Percentiles rank a stretch among this genome's conserved stretches.
These are phyloP conservation scores for Cryptocephalus moraei DNA, from an alignment of 2,888 invertebrate genomes.

Conservation along the genomic window DNA sequence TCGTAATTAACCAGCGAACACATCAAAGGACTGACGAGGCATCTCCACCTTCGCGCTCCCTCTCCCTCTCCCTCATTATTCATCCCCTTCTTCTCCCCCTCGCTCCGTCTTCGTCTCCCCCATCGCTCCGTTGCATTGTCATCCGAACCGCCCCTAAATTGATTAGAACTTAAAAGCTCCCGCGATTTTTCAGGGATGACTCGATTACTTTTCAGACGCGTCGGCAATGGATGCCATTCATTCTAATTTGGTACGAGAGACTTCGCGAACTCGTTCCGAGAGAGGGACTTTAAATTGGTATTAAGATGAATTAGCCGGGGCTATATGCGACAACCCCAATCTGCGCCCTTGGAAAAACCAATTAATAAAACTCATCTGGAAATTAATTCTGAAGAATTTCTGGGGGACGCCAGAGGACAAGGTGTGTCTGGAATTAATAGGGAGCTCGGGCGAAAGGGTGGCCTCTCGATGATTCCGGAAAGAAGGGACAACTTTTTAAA, in stretches of 20 bases:
- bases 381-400: slow-evolving; percentile 10
- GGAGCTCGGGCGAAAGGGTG: no score
- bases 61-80: no score
- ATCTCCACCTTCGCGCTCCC: no score
- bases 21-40: no score
- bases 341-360: slow-evolving; percentile 6
- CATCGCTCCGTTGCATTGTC: no score
- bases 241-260: slow-evolving; percentile 23
- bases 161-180: slow-evolving; percentile 24
- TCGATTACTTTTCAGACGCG: slow-evolving; percentile 19
- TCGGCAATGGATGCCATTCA: slow-evolving; percentile 16
- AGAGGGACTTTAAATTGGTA: slow-evolving; percentile 14
- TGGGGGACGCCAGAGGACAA: neutral
- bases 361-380: slow-evolving; percentile 17
- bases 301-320: slow-evolving; percentile 21
- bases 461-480: no score
- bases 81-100: no score
- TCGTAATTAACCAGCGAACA: no score
- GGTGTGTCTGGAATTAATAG: no score
- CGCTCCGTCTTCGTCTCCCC: no score
- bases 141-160: slow-evolving; percentile 15
- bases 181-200: slow-evolving; percentile 26
- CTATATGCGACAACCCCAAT: neutral
- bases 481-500: no score
- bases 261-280: slow-evolving; percentile 7